Evolutionary conservation across 2,797 vertebrate genomes (phyloP), one percentile per base, ranked within the genome.

Genomic region (Chloroceryle inda): DNA sequence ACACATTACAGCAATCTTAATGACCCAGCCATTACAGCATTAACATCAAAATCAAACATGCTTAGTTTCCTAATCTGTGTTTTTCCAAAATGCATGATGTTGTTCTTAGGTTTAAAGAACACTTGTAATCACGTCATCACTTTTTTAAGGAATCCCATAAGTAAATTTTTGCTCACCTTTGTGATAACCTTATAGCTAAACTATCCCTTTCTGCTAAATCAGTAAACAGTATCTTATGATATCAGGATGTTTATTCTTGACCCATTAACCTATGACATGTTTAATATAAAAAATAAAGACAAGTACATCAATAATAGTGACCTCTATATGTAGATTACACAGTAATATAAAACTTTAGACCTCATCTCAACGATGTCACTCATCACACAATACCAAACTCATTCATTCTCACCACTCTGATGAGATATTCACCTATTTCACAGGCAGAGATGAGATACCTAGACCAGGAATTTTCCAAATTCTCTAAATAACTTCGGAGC

Each of bases 1-100:
- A 72, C 14, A 1, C 29, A 24, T 88, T 90, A 92, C 77, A 95
- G 75, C 75, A 94, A 82, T 31, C 77, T 61, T 81, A 81, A 81
- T 67, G 81, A 61, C 88, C 67, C 31, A 88, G 42, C 79, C 66
- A 96, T 96, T 93, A 91, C 59, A 91, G 80, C 69, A 93, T 81
- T 93, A 94, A 81, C 62, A 88, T 27, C 53, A 91, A 93, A 89
- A 92, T 90, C 69, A 89, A 72, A 85, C 72, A 23, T 15, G 20
- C 33, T 91, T 66, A 8, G 33, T 73, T 93, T 90, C 91, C 63
- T 90, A 69, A 92, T 76, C 59, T 47, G 47, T 85, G 55, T 81
- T 87, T 93, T 61, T 80, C 47, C 47, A 52, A 33, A 84, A 79
- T 8, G 35, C 18, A 55, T 3, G 2, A 59, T 59, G 35, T 26